These are phyloP conservation scores for Drosophila prosaltans DNA, from an alignment of 1,140 invertebrate genomes.

Conservation along the genomic window DNA sequence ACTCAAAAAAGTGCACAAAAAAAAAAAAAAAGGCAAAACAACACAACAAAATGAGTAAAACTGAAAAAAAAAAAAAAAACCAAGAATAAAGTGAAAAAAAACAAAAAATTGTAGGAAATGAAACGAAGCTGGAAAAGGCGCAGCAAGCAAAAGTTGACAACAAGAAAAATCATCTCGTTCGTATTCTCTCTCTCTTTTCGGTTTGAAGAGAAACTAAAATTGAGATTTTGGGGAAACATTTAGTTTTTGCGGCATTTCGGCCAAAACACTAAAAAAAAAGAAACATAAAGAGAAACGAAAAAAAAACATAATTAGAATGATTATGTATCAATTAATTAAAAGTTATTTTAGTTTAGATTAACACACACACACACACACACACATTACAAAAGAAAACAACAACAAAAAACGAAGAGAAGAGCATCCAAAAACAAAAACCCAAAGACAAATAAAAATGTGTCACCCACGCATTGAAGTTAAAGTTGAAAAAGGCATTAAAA, in stretches of 20 bases:
- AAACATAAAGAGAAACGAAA: too few relatives aligned
- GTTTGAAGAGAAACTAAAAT: conserved; percentile 1
- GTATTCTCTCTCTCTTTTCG: neutral
- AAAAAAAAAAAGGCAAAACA: conserved; percentile 8
- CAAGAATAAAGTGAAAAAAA: neutral
- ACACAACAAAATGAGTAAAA: conserved; percentile 21
- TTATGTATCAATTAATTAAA: conserved; percentile 75
- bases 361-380: conserved; percentile 25
- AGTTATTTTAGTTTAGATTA: conserved; percentile 59
- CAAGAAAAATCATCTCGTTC: conserved; percentile 5
- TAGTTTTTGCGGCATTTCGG: neutral
- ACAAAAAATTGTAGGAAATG: conserved; percentile 36
- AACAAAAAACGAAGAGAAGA: conserved; percentile 15
- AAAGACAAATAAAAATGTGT: conserved; percentile 53
- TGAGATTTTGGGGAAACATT: conserved; percentile 1
- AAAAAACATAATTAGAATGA: conserved; percentile 56
- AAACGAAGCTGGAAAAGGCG: conserved; percentile 38
- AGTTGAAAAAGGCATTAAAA: conserved; percentile 18
- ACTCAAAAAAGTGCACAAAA: conserved; percentile 24
- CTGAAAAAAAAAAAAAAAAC: conserved; percentile 2
- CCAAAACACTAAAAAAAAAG: neutral
- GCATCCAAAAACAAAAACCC: conserved; percentile 30
- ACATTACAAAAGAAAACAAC: too few relatives aligned
- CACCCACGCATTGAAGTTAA: conserved; percentile 43
- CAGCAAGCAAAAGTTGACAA: conserved; percentile 26